Conservation (phyloP, 2,888 invertebrate genomes). For the Drosophila phalerata region DNA sequence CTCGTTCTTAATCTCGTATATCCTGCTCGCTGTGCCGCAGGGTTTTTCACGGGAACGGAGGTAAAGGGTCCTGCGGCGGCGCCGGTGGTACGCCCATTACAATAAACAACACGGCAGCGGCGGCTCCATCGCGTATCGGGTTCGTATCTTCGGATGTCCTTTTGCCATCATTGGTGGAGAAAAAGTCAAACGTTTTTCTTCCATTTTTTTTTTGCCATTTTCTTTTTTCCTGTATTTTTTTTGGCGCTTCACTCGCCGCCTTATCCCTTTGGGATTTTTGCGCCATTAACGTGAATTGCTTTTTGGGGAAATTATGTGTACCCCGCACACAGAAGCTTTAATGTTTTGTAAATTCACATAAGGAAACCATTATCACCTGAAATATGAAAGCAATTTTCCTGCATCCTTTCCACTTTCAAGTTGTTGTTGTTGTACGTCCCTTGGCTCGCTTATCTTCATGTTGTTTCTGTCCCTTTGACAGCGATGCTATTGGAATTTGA, state of each 20-base stretch:
- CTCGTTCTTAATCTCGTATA: conserved; percentile 81
- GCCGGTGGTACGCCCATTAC: conserved; percentile 75
- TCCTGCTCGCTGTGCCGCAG: conserved; percentile 44
- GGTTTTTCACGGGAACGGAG: conserved; percentile 11
- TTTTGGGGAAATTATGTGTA: conserved; percentile 83
- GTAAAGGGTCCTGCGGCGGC: conserved; percentile 65
- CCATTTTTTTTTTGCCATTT: conserved; percentile 27
- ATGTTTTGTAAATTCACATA: conserved; percentile 84
- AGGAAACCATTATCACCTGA: conserved; percentile 85
- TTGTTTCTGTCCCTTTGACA: conserved; percentile 9
- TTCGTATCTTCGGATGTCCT: conserved; percentile 76
- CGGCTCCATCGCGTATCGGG: conserved; percentile 62
- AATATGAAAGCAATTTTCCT: conserved; percentile 83
- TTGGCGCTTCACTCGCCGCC: conserved; percentile 55
- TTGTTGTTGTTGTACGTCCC: conserved; percentile 31
- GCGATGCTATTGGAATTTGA: conserved; percentile 6
- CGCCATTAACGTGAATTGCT: conserved; percentile 83
- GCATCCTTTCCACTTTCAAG: conserved; percentile 64
- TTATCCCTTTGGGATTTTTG: conserved; percentile 82
- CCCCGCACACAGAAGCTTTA: conserved; percentile 74
- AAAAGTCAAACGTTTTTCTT: conserved; percentile 60
- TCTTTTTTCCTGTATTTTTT: conserved; percentile 43
- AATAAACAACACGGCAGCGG: conserved; percentile 77
- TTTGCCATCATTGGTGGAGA: conserved; percentile 64
- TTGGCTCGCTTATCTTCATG: conserved; percentile 47